Base-by-base conservation (phyloP, 2,888 invertebrate genomes). In the Tachina fera region DNA sequence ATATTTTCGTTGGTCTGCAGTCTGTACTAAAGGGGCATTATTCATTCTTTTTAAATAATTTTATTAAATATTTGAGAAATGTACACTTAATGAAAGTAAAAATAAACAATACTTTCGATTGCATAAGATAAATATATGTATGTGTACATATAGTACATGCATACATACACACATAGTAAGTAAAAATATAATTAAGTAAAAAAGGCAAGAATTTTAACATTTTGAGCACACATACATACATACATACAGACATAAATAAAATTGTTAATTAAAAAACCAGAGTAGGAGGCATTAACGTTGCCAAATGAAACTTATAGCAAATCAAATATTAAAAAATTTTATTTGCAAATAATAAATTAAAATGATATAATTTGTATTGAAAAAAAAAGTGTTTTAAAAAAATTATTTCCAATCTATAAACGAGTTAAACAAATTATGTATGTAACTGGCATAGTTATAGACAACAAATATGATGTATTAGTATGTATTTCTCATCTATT, bases 401-500 rank as follows among this genome's bases (percentile, higher is more conserved):
- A 68, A 60, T 68, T 31, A 68, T 67, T 81, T 68, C 11, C 60
- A 74, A 61, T 74, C 14, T 53, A 43, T 16, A 68, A 51, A 74
- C 43, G 63, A 70, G 22, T 63, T 71, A 63, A 67, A 68, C 53
- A 71, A 53, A 67, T 67, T 43, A 31, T 31, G 31, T 43, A 31
- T 31, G 31, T 31, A 80, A 60, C 49, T 63, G 61, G 47, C 43
- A 41, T 78, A n/a, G n/a, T n/a, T n/a, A 78, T 78, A 61, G 51
- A 78, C 53, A 65, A 72, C 45, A 80, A 41, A 51, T 58, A 80
- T 45, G 39, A 43, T 45, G 51, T 56, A 45, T 67, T 53, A 61
- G 58, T 77, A 68, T 68, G 58, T 53, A 68, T 68, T 80, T 74
- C 43, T 81, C 74, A 74, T 74, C 67, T 63, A 79, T 81, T 74